Percentiles rank a stretch among this genome's conserved stretches.
Conservation (phyloP, 2,113 vertebrate genomes). For the Megaleporinus macrocephalus region DNA sequence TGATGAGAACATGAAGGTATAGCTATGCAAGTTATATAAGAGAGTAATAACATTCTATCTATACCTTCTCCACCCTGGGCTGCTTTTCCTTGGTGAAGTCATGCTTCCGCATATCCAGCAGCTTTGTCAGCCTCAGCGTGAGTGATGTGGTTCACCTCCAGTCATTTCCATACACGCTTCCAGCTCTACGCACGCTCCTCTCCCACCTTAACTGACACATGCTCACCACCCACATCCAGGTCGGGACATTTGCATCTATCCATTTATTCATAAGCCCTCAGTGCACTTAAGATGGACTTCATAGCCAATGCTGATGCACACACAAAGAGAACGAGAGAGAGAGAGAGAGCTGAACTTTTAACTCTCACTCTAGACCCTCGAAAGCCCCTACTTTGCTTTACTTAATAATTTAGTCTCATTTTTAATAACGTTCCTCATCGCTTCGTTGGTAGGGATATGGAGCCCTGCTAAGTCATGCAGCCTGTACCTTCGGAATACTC, state of each 20-base stretch:
- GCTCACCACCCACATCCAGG: conserved; percentile 58
- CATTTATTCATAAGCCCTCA: conserved; percentile 73
- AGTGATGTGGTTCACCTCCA: conserved; percentile 32
- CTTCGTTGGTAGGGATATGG: not conserved
- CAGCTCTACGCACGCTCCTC: conserved; percentile 22
- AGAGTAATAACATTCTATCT: not conserved
- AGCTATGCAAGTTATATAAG: not conserved
- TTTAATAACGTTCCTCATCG: conserved; percentile 25
- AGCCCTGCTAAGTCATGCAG: conserved; percentile 25
- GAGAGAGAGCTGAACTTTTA: conserved; percentile 64
- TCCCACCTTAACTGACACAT: conserved; percentile 59
- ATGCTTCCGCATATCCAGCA: conserved; percentile 5
- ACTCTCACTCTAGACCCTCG: conserved; percentile 53
- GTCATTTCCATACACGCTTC: conserved; percentile 47
- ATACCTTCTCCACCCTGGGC: not conserved
- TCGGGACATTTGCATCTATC: conserved; percentile 68
- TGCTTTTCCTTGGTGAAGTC: not conserved
- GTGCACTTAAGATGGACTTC: conserved; percentile 67
- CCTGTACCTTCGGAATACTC: conserved; percentile 1
- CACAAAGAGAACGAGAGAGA: conserved; percentile 40
- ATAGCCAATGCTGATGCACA: conserved; percentile 64
- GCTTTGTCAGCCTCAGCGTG: conserved; percentile 12
- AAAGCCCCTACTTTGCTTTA: conserved; percentile 10
- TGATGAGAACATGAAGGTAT: not conserved
- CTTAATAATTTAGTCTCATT: conserved; percentile 28